phyloP scores from a whole-genome alignment of 2,888 invertebrate genomes.

The Epinotia ramella region DNA sequence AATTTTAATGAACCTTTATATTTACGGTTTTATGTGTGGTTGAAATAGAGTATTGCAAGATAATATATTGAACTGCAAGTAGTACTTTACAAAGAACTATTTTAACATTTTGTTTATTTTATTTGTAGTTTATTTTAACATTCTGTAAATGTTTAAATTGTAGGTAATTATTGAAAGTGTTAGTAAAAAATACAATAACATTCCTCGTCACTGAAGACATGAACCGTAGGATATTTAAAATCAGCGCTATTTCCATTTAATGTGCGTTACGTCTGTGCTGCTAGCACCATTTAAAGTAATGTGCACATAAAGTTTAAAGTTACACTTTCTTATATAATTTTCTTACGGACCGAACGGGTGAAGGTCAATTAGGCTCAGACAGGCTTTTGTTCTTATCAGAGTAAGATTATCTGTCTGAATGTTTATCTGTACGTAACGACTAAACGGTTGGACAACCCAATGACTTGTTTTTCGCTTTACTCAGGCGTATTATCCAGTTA shows the following conservation, averaged over 20 bases:
- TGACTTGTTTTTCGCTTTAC: background rate
- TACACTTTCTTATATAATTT: slow-evolving; percentile 1
- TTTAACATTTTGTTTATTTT: too few relatives aligned
- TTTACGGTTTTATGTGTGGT: background rate
- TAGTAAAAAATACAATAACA: too few relatives aligned
- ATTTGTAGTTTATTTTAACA: too few relatives aligned
- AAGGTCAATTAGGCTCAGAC: slow-evolving; percentile 37
- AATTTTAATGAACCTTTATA: slow-evolving; percentile 21
- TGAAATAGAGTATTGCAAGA: background rate
- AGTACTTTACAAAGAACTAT: too few relatives aligned
- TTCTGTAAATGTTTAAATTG: too few relatives aligned
- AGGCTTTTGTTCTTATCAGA: slow-evolving; percentile 29
- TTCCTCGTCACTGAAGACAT: background rate
- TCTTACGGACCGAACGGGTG: background rate
- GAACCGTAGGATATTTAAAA: background rate
- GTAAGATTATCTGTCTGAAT: slow-evolving; percentile 29
- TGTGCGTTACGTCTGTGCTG: background rate
- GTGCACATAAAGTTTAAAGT: background rate
- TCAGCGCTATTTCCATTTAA: background rate
- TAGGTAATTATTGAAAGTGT: too few relatives aligned
- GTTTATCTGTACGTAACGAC: slow-evolving; percentile 11
- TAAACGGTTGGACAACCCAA: slow-evolving; percentile 24
- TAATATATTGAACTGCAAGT: too few relatives aligned
- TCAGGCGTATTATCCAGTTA: background rate
- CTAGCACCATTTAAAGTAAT: background rate